Conservation (phyloP, 2,797 vertebrate genomes). For the Bradypodion pumilum region DNA sequence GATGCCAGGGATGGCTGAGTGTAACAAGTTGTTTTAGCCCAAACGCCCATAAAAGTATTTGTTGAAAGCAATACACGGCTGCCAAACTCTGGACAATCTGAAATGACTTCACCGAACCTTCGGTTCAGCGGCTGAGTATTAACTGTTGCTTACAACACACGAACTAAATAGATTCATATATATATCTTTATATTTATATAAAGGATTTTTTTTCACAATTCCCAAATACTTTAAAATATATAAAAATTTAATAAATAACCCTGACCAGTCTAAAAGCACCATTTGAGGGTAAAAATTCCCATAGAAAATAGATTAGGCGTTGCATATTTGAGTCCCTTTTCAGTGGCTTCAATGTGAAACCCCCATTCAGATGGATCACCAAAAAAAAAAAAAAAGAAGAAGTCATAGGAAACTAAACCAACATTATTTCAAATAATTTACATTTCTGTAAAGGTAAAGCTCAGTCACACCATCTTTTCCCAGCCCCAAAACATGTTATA, state of each 20-base stretch:
- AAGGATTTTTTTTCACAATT: constrained; percentile 88
- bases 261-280: constrained; percentile 96
- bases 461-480: constrained; percentile 68
- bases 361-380: constrained; percentile 74
- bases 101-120: constrained; percentile 83
- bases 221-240: constrained; percentile 86
- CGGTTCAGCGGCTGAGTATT: constrained; percentile 83
- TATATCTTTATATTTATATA: constrained; percentile 59
- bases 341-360: constrained; percentile 78
- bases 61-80: constrained; percentile 61
- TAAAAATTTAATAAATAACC: constrained; percentile 87
- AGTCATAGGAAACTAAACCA: constrained; percentile 79
- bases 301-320: constrained; percentile 88
- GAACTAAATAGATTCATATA: constrained; percentile 84
- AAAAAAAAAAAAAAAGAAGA: constrained; percentile 54
- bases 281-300: constrained; percentile 85
- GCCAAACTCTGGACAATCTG: constrained; percentile 78
- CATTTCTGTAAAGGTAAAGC: constrained; percentile 74
- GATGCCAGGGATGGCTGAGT: constrained; percentile 49
- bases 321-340: constrained; percentile 88
- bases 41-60: constrained; percentile 64
- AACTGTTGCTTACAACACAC: constrained; percentile 79
- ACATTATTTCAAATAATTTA: constrained; percentile 70
- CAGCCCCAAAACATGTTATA: constrained; percentile 72
- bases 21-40: constrained; percentile 52